phyloP scores from a whole-genome alignment of 2,113 vertebrate species.

The Tamias sibiricus region DNA sequence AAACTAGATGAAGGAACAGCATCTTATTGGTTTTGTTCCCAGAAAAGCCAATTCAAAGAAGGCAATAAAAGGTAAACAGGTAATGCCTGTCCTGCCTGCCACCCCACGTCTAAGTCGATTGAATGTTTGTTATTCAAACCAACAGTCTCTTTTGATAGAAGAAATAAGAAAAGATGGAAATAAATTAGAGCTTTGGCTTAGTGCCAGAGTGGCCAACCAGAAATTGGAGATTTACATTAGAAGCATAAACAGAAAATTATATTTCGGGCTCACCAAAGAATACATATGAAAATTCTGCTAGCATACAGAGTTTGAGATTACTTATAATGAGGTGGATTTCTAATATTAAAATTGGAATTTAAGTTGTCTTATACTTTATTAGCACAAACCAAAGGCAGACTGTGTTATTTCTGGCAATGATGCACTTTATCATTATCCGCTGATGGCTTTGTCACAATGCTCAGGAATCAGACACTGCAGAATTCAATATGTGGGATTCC shows the following conservation, averaged over 20 bases:
- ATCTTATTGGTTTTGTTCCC: slow-evolving; percentile 75
- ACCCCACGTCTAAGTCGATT: slow-evolving; percentile 8
- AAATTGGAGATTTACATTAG: slow-evolving; percentile 83
- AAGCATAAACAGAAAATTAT: slow-evolving; percentile 85
- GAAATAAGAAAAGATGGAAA: slow-evolving; percentile 85
- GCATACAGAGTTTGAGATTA: slow-evolving; percentile 85
- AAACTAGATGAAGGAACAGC: slow-evolving; percentile 56
- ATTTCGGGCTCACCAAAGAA: slow-evolving; percentile 84
- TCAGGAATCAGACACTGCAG: slow-evolving; percentile 66
- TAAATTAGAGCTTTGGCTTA: slow-evolving; percentile 81
- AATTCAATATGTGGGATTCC: slow-evolving; percentile 65
- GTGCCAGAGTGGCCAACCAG: slow-evolving; percentile 73
- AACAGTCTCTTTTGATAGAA: slow-evolving; percentile 71
- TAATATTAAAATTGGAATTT: slow-evolving; percentile 86
- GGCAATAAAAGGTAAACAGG: slow-evolving; percentile 73
- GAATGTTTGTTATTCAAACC: slow-evolving; percentile 77
- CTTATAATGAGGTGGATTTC: slow-evolving; percentile 88
- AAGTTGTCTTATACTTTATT: slow-evolving; percentile 85
- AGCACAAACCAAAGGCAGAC: slow-evolving; percentile 77
- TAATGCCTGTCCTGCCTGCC: slow-evolving; percentile 69
- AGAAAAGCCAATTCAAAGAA: slow-evolving; percentile 72
- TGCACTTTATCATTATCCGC: slow-evolving; percentile 73
- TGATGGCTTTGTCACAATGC: slow-evolving; percentile 74
- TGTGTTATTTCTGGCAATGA: slow-evolving; percentile 76
- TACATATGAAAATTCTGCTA: slow-evolving; percentile 86